phyloP scores from a whole-genome alignment of 2,888 invertebrate species.

The Aphodius granarius region DNA sequence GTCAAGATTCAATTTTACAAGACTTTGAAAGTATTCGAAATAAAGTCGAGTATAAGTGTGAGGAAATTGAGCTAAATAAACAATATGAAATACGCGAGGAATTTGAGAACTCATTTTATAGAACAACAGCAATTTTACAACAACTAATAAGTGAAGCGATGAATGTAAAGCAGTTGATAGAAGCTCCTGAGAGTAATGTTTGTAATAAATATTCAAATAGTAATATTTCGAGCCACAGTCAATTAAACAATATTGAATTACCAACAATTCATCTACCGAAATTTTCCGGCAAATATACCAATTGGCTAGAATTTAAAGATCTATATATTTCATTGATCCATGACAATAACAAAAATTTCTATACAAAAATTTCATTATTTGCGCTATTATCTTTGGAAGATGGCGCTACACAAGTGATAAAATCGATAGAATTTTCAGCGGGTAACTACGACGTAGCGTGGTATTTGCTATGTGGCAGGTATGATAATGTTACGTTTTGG shows the following conservation, averaged over 20 bases:
- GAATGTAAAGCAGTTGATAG: not conserved
- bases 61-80: not conserved
- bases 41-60: not conserved
- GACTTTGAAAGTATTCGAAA: not conserved
- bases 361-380: not conserved
- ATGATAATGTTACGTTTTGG: no score
- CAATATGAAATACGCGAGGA: not conserved
- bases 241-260: not conserved
- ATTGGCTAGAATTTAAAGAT: not conserved
- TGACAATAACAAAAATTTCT: not conserved
- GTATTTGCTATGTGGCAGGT: no score
- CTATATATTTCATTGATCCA: not conserved
- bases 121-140: not conserved
- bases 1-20: not conserved
- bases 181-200: not conserved
- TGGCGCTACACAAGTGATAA: not conserved
- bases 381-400: not conserved
- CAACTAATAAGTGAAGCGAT: not conserved
- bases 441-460: no score
- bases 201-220: not conserved
- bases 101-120: not conserved
- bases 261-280: not conserved
- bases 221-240: no score
- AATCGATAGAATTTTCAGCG: no score
- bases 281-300: not conserved